A percentile compares a stretch with the other conserved stretches of the same genome.
These are phyloP conservation scores for Salarias fasciatus DNA, from an alignment of 2,797 vertebrate genomes.

Conservation along the genomic window DNA sequence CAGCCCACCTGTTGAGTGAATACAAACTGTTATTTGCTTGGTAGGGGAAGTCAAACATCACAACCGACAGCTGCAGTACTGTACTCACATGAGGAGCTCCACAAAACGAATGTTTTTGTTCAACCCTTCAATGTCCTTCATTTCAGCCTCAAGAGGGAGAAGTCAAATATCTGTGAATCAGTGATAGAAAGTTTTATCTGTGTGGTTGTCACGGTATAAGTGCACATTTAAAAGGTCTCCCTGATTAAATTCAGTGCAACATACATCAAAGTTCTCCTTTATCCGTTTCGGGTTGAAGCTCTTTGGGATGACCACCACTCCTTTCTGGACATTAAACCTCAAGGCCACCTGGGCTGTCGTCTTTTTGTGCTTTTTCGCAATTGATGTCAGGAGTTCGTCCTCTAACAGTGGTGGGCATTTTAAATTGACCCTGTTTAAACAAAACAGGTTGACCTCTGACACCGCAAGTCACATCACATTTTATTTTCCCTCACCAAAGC, in stretches of 20 bases:
- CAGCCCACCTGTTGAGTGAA: constrained; percentile 77
- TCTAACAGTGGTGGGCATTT: constrained; percentile 88
- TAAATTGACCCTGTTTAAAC: constrained; percentile 89
- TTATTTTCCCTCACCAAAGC: no score
- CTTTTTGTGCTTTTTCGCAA: constrained; percentile 90
- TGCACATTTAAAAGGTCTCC: no score
- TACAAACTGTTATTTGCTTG: background rate
- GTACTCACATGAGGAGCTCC: constrained; percentile 90
- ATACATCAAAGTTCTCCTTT: constrained; percentile 91
- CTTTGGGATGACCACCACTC: constrained; percentile 94
- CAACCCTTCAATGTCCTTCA: constrained; percentile 87
- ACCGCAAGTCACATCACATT: no score
- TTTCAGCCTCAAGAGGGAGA: constrained; percentile 90
- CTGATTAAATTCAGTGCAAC: no score
- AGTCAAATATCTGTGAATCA: constrained; percentile 89
- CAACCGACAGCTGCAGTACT: background rate
- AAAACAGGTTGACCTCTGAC: background rate
- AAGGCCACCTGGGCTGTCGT: constrained; percentile 88
- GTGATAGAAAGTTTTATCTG: background rate
- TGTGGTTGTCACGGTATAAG: no score
- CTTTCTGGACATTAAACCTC: constrained; percentile 90
- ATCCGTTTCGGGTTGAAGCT: constrained; percentile 88
- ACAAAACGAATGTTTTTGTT: constrained; percentile 94
- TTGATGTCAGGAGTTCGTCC: constrained; percentile 82
- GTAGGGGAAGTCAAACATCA: background rate